Evolutionary conservation across 1,140 invertebrate genomes (phyloP).

Genomic region (Pinna nobilis): DNA sequence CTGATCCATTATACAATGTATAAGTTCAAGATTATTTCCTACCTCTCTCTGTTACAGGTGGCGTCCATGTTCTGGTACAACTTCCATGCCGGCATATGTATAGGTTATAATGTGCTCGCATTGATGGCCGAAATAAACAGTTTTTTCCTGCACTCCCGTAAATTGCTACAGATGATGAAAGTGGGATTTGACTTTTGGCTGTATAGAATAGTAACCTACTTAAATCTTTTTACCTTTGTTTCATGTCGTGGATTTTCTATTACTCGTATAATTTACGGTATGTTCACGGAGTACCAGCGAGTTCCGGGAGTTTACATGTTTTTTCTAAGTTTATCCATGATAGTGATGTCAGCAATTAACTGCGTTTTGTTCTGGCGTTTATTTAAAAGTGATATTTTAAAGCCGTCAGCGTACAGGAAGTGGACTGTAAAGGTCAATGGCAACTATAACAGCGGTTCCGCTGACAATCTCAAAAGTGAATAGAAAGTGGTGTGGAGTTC

Average conservation of each 20-base stretch:
- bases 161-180: conserved; percentile 65
- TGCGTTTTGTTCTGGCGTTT: conserved; percentile 65
- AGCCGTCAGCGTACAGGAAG: conserved; percentile 24
- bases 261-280: conserved; percentile 50
- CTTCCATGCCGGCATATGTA: conserved; percentile 53
- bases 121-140: conserved; percentile 69
- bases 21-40: not conserved
- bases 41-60: conserved; percentile 56
- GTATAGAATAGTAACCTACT: conserved; percentile 51
- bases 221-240: conserved; percentile 64
- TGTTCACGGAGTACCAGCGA: conserved; percentile 43
- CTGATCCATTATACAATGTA: no score
- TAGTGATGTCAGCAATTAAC: conserved; percentile 66
- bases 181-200: conserved; percentile 51
- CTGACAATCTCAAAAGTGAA: no score
- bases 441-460: conserved; percentile 36
- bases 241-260: conserved; percentile 57
- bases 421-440: conserved; percentile 35
- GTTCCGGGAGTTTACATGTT: conserved; percentile 53
- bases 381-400: conserved; percentile 64
- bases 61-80: conserved; percentile 70
- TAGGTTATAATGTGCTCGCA: conserved; percentile 66
- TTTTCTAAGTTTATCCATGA: conserved; percentile 51
- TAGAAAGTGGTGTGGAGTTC: no score
- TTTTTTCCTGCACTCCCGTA: conserved; percentile 69